Evolutionary conservation across 2,797 vertebrate species (phyloP).

Genomic region (Atherinosoma microstoma): DNA sequence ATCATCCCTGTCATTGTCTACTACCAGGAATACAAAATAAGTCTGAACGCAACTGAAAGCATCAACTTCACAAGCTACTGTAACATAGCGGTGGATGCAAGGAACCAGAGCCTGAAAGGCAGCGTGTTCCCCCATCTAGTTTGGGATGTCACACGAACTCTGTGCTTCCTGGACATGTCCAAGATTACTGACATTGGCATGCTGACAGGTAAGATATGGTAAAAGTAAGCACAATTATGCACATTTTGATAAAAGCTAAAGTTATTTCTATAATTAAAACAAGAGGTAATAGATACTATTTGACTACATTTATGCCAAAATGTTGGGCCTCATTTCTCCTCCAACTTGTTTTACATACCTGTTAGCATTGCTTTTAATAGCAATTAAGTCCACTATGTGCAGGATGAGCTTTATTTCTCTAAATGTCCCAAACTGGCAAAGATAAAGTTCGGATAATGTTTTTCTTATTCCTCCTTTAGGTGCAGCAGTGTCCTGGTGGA

Average conservation of each 20-base stretch:
- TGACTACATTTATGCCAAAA: neutral
- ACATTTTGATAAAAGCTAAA: too few species aligned
- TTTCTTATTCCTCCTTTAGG: neutral
- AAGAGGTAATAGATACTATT: neutral
- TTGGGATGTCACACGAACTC: slow-evolving; percentile 60
- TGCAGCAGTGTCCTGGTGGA: slow-evolving; percentile 32
- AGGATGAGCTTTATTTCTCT: too few species aligned
- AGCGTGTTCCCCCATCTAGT: slow-evolving; percentile 50
- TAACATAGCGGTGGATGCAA: slow-evolving; percentile 4
- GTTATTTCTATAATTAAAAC: neutral
- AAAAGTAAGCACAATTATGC: neutral
- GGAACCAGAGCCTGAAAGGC: neutral
- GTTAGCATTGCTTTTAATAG: too few species aligned
- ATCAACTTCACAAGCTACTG: slow-evolving; percentile 62
- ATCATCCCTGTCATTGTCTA: slow-evolving; percentile 51
- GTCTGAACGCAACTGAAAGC: slow-evolving; percentile 16
- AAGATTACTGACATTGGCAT: slow-evolving; percentile 36
- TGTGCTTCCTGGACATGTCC: slow-evolving; percentile 62
- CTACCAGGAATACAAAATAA: slow-evolving; percentile 32
- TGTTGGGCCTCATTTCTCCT: too few species aligned
- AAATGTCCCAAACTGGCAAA: neutral
- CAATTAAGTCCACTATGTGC: neutral
- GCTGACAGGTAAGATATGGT: slow-evolving; percentile 60
- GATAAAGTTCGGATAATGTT: neutral
- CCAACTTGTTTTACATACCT: too few species aligned